phyloP scores from a whole-genome alignment of 2,888 invertebrate species.

The Sinelater perroti region DNA sequence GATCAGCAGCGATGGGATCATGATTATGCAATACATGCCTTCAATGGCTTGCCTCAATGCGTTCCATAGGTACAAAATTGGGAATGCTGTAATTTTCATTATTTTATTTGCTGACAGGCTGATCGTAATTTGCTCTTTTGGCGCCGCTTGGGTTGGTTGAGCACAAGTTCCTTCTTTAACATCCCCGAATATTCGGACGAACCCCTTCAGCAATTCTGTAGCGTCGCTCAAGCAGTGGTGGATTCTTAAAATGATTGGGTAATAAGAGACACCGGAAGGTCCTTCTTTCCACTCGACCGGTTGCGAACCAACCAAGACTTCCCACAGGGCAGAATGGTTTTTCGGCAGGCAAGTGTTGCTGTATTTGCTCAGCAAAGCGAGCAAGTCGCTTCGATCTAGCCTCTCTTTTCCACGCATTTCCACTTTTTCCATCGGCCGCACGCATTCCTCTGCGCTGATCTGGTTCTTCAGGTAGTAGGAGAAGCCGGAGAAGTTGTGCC shows the following conservation, averaged over 20 bases:
- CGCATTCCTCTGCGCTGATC: conserved; percentile 10
- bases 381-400: conserved; percentile 1
- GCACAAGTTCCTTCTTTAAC: background rate
- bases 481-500: conserved; percentile 3
- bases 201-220: background rate
- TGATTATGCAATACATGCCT: conserved; percentile 2
- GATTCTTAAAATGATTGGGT: conserved; percentile 12
- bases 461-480: conserved; percentile 15
- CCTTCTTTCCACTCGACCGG: conserved; percentile 6
- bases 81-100: background rate
- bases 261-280: background rate
- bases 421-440: background rate
- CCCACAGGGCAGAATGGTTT: conserved; percentile 17
- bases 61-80: background rate
- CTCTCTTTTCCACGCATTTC: background rate
- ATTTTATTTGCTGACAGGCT: background rate
- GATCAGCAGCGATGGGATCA: conserved; percentile 5
- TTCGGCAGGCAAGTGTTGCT: conserved; percentile 5
- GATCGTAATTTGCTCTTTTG: background rate
- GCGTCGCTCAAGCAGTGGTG: conserved; percentile 18
- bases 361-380: conserved; percentile 4
- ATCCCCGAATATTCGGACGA: conserved; percentile 12
- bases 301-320: conserved; percentile 12
- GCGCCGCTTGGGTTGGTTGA: background rate
- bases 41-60: background rate